A percentile compares a stretch with the other conserved stretches of the same genome.
Evolutionary conservation across 1,140 invertebrate genomes (phyloP).

Genomic region (Monochamus saltuarius): DNA sequence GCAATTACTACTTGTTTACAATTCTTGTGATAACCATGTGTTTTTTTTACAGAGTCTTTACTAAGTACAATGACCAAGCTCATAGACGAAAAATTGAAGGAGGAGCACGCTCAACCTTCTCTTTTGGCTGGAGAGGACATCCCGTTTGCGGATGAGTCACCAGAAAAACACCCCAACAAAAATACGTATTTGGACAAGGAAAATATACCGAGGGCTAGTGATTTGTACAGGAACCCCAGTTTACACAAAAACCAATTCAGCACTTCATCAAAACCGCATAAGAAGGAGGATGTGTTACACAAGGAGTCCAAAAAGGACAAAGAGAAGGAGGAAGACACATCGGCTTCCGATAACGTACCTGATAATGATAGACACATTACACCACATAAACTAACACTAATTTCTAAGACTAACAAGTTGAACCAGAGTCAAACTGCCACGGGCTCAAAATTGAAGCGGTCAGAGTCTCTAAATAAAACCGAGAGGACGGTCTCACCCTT

Average conservation of each 20-base stretch:
- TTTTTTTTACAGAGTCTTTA: constrained; percentile 28
- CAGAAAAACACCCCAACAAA: constrained; percentile 46
- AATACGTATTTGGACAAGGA: constrained; percentile 41
- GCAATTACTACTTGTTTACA: too few relatives aligned
- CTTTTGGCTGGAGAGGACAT: constrained; percentile 47
- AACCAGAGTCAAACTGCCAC: constrained; percentile 14
- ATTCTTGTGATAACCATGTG: too few relatives aligned
- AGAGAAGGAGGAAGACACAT: constrained; percentile 49
- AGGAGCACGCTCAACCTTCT: constrained; percentile 24
- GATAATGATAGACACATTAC: constrained; percentile 46
- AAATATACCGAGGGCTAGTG: constrained; percentile 41
- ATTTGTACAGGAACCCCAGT: constrained; percentile 50
- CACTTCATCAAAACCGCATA: constrained; percentile 23
- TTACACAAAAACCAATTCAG: constrained; percentile 47
- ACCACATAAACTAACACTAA: constrained; percentile 33
- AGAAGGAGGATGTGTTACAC: constrained; percentile 31
- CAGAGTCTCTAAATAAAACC: constrained; percentile 63
- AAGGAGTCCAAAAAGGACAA: constrained; percentile 45
- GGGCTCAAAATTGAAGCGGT: constrained; percentile 56
- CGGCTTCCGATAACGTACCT: constrained; percentile 43
- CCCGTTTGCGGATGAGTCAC: constrained; percentile 58
- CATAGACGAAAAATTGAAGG: constrained; percentile 69
- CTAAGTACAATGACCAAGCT: constrained; percentile 66
- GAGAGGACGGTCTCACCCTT: constrained; percentile 52
- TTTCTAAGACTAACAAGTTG: constrained; percentile 28